These are phyloP conservation scores for Macquaria ambigua DNA, from an alignment of 2,113 vertebrate species.

Conservation along the genomic window DNA sequence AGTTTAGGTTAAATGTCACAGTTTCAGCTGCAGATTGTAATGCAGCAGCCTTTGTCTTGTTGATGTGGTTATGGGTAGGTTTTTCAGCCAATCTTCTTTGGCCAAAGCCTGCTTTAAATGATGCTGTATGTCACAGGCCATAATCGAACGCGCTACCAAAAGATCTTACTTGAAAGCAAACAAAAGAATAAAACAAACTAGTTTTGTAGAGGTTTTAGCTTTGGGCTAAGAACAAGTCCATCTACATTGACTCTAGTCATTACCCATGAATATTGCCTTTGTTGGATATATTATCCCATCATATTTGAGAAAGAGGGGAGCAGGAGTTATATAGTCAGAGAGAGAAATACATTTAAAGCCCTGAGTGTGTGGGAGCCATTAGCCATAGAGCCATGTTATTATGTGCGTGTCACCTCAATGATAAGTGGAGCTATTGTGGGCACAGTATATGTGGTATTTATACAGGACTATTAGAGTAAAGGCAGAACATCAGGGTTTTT, in stretches of 20 bases:
- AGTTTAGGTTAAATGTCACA: not conserved
- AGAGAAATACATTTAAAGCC: conserved; percentile 70
- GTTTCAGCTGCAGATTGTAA: not conserved
- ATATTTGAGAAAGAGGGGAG: conserved; percentile 47
- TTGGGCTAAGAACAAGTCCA: conserved; percentile 31
- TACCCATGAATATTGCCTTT: conserved; percentile 57
- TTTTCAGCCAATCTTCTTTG: not conserved
- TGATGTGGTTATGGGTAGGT: not conserved
- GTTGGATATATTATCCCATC: conserved; percentile 60
- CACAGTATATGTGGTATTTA: conserved; percentile 58
- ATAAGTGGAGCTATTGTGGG: conserved; percentile 72
- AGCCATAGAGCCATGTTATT: conserved; percentile 71
- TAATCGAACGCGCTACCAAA: not conserved
- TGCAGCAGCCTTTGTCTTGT: not conserved
- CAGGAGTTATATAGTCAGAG: conserved; percentile 58
- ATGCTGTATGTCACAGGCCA: not conserved
- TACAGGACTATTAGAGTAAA: conserved; percentile 53
- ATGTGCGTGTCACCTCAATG: conserved; percentile 76
- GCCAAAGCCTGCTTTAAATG: not conserved
- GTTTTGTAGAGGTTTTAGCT: conserved; percentile 20
- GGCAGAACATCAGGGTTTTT: conserved; percentile 27
- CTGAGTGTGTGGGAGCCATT: conserved; percentile 76
- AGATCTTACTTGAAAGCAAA: conserved; percentile 19
- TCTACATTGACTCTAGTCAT: conserved; percentile 27
- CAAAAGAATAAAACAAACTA: conserved; percentile 6